A percentile compares a stretch with the other conserved stretches of the same genome.
phyloP scores from a whole-genome alignment of 1,140 invertebrate genomes.

The Drosophila lacertosa region DNA sequence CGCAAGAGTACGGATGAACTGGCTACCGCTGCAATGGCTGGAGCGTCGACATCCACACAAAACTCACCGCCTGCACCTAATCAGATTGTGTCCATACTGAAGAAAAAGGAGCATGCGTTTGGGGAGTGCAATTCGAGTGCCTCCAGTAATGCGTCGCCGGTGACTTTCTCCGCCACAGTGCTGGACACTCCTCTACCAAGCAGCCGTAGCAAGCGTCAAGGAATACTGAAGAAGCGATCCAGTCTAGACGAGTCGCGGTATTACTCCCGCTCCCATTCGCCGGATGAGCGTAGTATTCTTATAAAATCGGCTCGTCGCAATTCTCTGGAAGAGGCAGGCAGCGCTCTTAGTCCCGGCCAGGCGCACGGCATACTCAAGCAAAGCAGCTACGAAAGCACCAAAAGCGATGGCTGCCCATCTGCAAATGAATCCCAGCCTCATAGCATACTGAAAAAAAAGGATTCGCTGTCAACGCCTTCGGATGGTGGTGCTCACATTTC shows the following conservation, averaged over 20 bases:
- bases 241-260: constrained; percentile 90
- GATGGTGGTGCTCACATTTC: constrained; percentile 74
- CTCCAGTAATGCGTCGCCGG: constrained; percentile 87
- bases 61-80: constrained; percentile 73
- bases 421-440: constrained; percentile 88
- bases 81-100: constrained; percentile 90
- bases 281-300: constrained; percentile 78
- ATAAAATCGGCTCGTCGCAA: constrained; percentile 85
- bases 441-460: constrained; percentile 90
- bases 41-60: constrained; percentile 25
- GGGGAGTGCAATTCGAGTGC: constrained; percentile 84
- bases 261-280: constrained; percentile 83
- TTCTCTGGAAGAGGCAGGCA: constrained; percentile 76
- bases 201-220: constrained; percentile 86
- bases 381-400: constrained; percentile 86
- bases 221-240: constrained; percentile 91
- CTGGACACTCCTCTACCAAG: constrained; percentile 85
- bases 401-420: constrained; percentile 85
- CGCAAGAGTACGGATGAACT: constrained; percentile 83
- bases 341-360: constrained; percentile 46
- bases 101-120: constrained; percentile 88
- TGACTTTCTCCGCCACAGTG: constrained; percentile 89
- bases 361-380: constrained; percentile 88
- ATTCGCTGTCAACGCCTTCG: constrained; percentile 86
- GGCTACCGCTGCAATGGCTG: constrained; percentile 1